phyloP scores from a whole-genome alignment of 2,888 invertebrate genomes.

The Phalangium opilio region DNA sequence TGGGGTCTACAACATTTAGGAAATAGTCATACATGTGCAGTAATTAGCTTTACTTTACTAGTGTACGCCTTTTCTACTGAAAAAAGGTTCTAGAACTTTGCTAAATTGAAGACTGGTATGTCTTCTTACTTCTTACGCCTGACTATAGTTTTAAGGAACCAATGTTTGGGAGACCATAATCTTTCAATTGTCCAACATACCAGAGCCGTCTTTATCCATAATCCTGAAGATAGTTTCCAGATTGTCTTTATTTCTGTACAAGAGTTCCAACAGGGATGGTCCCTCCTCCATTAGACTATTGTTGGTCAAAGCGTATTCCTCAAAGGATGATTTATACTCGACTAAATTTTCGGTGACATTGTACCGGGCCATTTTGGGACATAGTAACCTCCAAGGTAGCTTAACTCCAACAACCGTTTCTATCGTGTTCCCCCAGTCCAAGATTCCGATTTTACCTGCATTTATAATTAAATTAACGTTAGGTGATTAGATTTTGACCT shows the following conservation, averaged over 20 bases:
- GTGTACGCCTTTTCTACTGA: no score
- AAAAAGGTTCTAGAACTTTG: no score
- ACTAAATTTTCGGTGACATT: constrained; percentile 49
- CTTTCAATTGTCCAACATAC: constrained; percentile 40
- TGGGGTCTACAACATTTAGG: no score
- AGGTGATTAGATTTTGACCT: no score
- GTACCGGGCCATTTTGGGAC: constrained; percentile 54
- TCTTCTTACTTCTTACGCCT: no score
- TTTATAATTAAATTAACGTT: not conserved
- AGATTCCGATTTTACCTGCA: constrained; percentile 57
- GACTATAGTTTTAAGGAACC: no score
- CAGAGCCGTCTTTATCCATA: constrained; percentile 83
- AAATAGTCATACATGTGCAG: no score
- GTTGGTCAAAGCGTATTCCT: constrained; percentile 23
- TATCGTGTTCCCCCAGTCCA: constrained; percentile 73
- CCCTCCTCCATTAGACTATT: constrained; percentile 42
- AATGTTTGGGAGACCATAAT: no score
- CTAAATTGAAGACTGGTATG: no score
- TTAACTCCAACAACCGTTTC: constrained; percentile 59
- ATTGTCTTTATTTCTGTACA: constrained; percentile 77
- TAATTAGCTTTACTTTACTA: no score
- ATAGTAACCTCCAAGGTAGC: constrained; percentile 74
- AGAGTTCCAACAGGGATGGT: constrained; percentile 65
- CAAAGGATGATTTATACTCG: constrained; percentile 44
- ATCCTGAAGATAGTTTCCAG: constrained; percentile 83